phyloP scores from a whole-genome alignment of 2,797 vertebrate genomes.

The Manis javanica region DNA sequence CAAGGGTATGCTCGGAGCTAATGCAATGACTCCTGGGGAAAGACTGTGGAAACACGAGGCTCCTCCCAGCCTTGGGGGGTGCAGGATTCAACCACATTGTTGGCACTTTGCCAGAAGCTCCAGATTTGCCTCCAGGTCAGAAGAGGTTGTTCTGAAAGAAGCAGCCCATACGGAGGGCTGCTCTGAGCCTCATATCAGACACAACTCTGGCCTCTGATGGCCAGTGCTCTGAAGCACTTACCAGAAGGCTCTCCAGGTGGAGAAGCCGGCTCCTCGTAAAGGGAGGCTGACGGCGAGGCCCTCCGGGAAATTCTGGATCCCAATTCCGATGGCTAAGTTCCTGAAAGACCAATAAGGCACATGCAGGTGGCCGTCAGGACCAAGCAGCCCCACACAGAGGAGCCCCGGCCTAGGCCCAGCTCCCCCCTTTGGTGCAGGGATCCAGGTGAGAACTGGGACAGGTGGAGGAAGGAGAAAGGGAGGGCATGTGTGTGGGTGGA shows the following conservation, averaged over 20 bases:
- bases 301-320: constrained; percentile 99
- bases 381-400: rapidly evolving
- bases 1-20: background rate
- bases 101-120: background rate
- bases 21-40: background rate
- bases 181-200: too few relatives aligned
- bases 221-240: constrained; percentile 74
- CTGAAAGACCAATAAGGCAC: constrained; percentile 83
- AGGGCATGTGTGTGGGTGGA: rapidly evolving
- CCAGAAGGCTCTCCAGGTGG: constrained; percentile 95
- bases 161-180: rapidly evolving
- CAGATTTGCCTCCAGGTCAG: background rate
- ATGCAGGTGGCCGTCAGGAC: background rate
- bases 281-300: constrained; percentile 97
- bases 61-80: background rate
- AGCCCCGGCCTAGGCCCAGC: background rate
- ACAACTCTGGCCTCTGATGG: rapidly evolving
- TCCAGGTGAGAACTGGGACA: background rate
- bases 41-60: too few relatives aligned
- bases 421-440: rapidly evolving
- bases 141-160: background rate
- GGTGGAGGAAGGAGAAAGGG: background rate
- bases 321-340: constrained; percentile 96
- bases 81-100: too few relatives aligned
- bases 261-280: constrained; percentile 92